Evolutionary conservation across 2,797 vertebrate genomes (phyloP), one percentile per base, ranked within the genome.

Genomic region (Microctenopoma stevenorrisi): DNA sequence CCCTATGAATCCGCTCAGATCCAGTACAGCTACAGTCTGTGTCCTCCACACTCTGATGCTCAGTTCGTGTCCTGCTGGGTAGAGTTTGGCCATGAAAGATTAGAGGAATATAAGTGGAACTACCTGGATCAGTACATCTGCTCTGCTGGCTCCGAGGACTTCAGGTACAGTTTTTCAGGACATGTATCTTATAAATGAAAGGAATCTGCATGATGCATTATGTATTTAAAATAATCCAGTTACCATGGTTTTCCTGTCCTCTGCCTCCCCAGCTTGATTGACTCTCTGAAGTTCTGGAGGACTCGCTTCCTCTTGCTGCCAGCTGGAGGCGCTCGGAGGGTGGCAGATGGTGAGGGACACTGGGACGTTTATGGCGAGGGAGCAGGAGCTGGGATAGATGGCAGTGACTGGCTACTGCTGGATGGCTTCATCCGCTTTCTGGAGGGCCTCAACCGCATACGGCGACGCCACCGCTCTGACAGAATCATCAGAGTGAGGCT

Each of bases 101-200:
- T 98, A 66, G 97, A 99, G 85, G 97, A 99, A n/a, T 99, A 99
- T 86, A 99, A 99, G 70, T 99, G 98, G 97, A 99, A 99, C 88
- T 99, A 99, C 89, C 91, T 99, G 68, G 98, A 99, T 87, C 98
- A 99, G 91, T 99, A 99, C 82, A 99, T 99, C 89, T 99, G 98
- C 77, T 99, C 98, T 2, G 94, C 96, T 0, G 98, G 97, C 54
- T 99, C 98, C 0, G 98, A 99, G 90, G 98, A 99, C 86, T 99
- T 99, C 92, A 99, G 98, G 98, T 96, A 63, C 22, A 22, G 22
- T 22, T 22, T 22, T 22, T 22, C 2, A 22, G 22, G 22, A 22
- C 22, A 8, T 35, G 33, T 8, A 16, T 44, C 15, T 15, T 16
- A 5, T n/a, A 44, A 44, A 16, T 7, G 16, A 44, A 2, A 44